phyloP scores from a whole-genome alignment of 2,888 invertebrate species.

The Drepanosiphum platanoidis region DNA sequence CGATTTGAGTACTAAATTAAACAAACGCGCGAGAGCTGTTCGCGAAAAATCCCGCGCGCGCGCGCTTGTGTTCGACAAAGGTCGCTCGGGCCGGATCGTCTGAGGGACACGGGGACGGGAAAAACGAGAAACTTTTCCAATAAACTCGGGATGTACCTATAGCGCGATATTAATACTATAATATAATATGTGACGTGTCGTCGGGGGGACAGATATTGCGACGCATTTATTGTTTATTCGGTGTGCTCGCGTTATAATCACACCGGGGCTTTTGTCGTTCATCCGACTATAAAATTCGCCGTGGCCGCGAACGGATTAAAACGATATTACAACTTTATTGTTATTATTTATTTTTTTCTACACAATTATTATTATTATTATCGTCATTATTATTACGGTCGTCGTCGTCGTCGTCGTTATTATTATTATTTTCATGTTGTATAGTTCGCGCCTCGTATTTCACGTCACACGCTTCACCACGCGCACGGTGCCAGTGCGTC shows the following conservation, averaged over 20 bases:
- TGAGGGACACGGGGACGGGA: no score
- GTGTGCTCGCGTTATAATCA: neutral
- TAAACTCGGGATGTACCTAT: neutral
- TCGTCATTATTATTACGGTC: no score
- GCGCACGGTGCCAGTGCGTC: neutral
- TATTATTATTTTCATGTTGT: neutral
- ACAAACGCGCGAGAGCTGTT: neutral
- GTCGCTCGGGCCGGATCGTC: neutral
- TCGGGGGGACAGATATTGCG: neutral
- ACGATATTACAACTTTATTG: neutral
- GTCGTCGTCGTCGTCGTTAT: neutral
- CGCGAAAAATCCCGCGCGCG: neutral
- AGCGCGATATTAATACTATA: neutral
- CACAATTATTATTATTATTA: no score
- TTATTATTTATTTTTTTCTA: neutral
- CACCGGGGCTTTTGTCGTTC: slow-evolving; percentile 12
- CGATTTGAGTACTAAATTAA: no score
- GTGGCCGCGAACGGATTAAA: neutral
- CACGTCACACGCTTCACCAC: neutral
- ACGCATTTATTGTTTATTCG: neutral
- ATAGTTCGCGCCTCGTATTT: neutral
- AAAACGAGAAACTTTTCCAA: neutral
- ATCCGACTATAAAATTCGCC: slow-evolving; percentile 12
- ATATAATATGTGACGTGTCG: neutral
- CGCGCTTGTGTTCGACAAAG: neutral